These are phyloP conservation scores for Brachypodius melanocephalos DNA, from an alignment of 2,113 vertebrate genomes.

Conservation along the genomic window DNA sequence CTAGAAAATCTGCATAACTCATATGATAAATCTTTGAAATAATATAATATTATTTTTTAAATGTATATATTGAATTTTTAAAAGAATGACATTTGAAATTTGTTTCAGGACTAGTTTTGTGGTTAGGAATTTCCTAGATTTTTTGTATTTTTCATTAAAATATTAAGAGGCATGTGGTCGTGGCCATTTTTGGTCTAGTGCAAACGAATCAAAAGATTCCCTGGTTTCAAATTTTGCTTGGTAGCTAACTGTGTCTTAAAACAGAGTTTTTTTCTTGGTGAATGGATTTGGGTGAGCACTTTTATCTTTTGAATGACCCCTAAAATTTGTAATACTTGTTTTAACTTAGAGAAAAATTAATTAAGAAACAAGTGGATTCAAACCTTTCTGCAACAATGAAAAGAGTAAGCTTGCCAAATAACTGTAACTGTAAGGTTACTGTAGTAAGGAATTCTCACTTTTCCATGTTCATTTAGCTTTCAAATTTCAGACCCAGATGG, in stretches of 20 bases:
- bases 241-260: neutral
- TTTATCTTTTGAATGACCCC: neutral
- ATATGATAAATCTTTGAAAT: neutral
- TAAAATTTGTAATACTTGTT: neutral
- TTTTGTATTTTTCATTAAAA: neutral
- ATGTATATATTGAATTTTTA: neutral
- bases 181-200: neutral
- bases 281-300: neutral
- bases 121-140: neutral
- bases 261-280: neutral
- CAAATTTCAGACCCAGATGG: neutral
- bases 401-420: neutral
- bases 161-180: neutral
- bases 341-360: neutral
- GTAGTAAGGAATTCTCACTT: neutral
- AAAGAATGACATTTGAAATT: neutral
- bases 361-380: neutral
- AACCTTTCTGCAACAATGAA: neutral
- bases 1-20: neutral
- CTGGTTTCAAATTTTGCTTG: neutral
- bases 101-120: neutral
- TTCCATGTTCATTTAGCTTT: neutral
- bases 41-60: neutral
- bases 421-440: neutral
- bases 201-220: neutral